A percentile compares a stretch with the other conserved stretches of the same genome.
These are phyloP conservation scores for Oxycera nigricornis DNA, from an alignment of 2,888 invertebrate species.

Conservation along the genomic window DNA sequence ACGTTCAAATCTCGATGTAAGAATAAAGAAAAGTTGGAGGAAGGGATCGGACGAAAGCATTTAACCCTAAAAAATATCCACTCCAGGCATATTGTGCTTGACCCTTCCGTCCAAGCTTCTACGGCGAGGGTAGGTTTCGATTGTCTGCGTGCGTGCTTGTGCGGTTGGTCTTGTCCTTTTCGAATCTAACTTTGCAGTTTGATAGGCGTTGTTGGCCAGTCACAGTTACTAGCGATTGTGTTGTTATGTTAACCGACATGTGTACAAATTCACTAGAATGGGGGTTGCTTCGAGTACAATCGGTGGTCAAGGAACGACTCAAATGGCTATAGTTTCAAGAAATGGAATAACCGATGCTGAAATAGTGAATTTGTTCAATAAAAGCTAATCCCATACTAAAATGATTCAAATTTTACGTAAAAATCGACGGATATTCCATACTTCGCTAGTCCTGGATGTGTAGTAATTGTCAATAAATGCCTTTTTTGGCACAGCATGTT, in stretches of 20 bases:
- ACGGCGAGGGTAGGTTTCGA: constrained; percentile 24
- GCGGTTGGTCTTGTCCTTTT: constrained; percentile 13
- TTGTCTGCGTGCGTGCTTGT: constrained; percentile 39
- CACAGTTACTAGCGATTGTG: constrained; percentile 40
- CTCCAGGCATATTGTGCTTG: constrained; percentile 43
- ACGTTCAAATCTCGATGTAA: neutral
- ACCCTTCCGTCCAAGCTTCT: constrained; percentile 43
- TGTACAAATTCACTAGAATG: constrained; percentile 40
- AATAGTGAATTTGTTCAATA: too few relatives aligned
- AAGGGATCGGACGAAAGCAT: constrained; percentile 41
- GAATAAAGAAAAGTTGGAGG: too few relatives aligned
- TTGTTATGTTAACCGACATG: constrained; percentile 46
- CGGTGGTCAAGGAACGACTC: neutral
- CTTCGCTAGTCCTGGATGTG: too few relatives aligned
- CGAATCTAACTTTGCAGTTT: neutral
- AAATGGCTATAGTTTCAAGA: neutral
- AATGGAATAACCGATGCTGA: too few relatives aligned
- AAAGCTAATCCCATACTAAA: too few relatives aligned
- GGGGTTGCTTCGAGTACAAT: neutral
- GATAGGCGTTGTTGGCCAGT: constrained; percentile 14
- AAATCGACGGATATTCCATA: too few relatives aligned
- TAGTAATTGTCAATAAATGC: neutral
- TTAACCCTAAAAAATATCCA: constrained; percentile 46
- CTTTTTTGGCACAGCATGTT: neutral
- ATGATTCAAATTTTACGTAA: too few relatives aligned